Base-by-base conservation (phyloP, 2,888 invertebrate genomes). In the Gymnocheta viridis region DNA sequence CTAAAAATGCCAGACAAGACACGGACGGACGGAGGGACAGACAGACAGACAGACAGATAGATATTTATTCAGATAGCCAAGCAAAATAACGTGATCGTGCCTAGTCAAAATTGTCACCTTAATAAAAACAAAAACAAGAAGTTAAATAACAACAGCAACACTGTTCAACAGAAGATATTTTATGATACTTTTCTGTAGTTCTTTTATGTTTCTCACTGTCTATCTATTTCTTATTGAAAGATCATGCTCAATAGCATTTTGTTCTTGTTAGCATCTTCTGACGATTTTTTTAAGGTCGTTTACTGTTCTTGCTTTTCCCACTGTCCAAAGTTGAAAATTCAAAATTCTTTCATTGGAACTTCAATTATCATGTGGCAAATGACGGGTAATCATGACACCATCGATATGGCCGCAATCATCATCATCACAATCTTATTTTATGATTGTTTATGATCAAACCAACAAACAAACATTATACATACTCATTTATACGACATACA, bases 71-170 rank as follows among this genome's bases (percentile, higher is more conserved):
- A 29, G 38, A 58, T 47, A 70, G 62, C 41, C 78, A 62, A 62
- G n/a, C 5, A 44, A 64, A 74, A 51, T 58, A 73, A 74, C 66
- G 73, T 77, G 73, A 72, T 84, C 77, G 67, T 80, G 67, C 51
- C 54, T 47, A 74, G 69, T 73, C 77, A 81, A 81, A 81, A 84
- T 73, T 84, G 77, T 81, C 84, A 78, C 56, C 73, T 81, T 64
- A 72, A 72, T 35, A 72, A 47, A 74, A 35, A 56, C 24, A 12
- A 12, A 9, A 35, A 29, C 2, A 29, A 17, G 5, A 27, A 22
- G 32, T n/a, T n/a, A 29, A 19, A 64, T n/a, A 64, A 47, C 29
- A 67, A 47, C 19, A 64, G 19, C 32, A 35, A 38, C 22, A 35
- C 27, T 64, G 29, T 32, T 47, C 35, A 9, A 12, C 12, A 27